Base-by-base conservation (phyloP, 2,797 vertebrate genomes). In the Propithecus perrieri region DNA sequence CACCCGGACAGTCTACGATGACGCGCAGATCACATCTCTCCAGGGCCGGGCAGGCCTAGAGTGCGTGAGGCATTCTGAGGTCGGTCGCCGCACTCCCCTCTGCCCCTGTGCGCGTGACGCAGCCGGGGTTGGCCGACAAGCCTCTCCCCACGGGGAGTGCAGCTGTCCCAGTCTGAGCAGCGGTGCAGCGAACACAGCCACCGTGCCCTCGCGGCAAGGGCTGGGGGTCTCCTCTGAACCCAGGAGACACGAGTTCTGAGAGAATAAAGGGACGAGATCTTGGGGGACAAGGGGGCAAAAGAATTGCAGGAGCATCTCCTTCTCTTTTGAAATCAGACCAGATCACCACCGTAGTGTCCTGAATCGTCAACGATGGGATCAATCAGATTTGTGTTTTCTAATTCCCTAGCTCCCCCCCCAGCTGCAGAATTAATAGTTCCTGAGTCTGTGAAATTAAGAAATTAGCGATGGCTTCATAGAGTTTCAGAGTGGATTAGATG, bases 361-460 rank as follows among this genome's bases (percentile, higher is more conserved):
- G 61, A 78, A 65, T 69, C 50, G 59, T 93, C 78, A 94, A 85
- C 0, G 3, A 65, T 22, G 14, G 30, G 28, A 38, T 85, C 26
- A 0, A 85, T 28, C 65, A 14, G 22, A 26, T 28, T 57, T 6
- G 1, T 28, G 9, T 63, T 87, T 84, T 74, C 75, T 95, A 81
- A 87, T 76, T 93, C 69, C 55, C 38, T 10, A 41, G 86, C 83
- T 83, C 65, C 53, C 76, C 84, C 74, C 87, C 30, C 3, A 89
- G 89, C 59, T 65, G 30, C 79, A 3, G 33, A 87, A 33, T 84
- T 6, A 94, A 71, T 28, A 93, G 61, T 67, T 91, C 35, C 50
- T 12, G 17, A 86, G 55, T 48, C 35, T 91, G 12, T 46, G 90
- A 72, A 80, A 85, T 67, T 63, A 76, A 87, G 59, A 94, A 46